These are phyloP conservation scores for Diglossa cyanea DNA, from an alignment of 2,797 vertebrate species.

Conservation along the genomic window DNA sequence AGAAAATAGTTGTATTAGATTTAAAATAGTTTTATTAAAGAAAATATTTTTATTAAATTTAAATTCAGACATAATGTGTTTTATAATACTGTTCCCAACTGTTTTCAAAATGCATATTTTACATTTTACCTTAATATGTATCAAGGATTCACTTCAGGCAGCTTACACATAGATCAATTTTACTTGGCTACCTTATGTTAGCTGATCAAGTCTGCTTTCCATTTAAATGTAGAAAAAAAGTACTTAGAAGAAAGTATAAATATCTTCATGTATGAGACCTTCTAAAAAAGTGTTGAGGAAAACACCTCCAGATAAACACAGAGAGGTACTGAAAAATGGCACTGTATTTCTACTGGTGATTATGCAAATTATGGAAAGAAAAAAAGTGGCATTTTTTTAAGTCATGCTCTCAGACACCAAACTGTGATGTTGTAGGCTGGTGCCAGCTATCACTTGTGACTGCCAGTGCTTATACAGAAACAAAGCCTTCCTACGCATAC, in stretches of 20 bases:
- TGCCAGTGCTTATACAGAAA: not conserved
- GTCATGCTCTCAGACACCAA: not conserved
- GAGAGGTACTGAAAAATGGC: not conserved
- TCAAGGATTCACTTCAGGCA: not conserved
- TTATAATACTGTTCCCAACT: not conserved
- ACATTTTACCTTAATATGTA: not conserved
- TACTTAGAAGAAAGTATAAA: not conserved
- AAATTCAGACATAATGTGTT: not conserved
- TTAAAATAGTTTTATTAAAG: not conserved
- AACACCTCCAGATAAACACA: not conserved
- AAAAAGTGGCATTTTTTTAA: not conserved
- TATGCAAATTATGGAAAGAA: not conserved
- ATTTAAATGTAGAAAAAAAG: not conserved
- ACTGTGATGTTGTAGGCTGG: not conserved
- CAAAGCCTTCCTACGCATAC: not conserved
- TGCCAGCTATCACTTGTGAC: not conserved
- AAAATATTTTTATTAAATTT: not conserved
- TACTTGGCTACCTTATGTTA: not conserved
- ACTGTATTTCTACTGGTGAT: not conserved
- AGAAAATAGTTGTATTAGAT: not conserved
- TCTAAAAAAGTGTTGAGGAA: not conserved
- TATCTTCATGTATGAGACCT: not conserved
- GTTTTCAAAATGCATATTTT: not conserved
- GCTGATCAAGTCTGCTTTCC: not conserved
- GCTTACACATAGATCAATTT: not conserved